Base-by-base conservation (phyloP, 2,888 invertebrate genomes). In the Bombyx huttoni region DNA sequence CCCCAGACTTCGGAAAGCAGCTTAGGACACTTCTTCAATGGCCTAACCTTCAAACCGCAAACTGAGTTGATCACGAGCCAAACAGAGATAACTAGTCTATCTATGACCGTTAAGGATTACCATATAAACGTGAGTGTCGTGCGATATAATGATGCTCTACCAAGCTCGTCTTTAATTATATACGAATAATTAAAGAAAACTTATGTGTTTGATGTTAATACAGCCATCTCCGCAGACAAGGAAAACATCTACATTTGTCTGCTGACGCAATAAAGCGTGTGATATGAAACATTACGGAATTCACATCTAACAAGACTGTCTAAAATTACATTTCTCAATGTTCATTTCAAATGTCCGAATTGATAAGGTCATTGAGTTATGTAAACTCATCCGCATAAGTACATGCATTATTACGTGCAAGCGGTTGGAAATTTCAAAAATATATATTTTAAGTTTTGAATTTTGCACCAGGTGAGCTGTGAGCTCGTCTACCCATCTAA, bases 291-390 rank as follows among this genome's bases (percentile, higher is more conserved):
- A 40, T 40, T 40, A 40, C 9, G 2, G 40, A 40, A 40, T 12
- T 40, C 40, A 40, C 40, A 40, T 10, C 40, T 40, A 40, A 40
- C 40, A 40, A 40, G 40, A 48, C 48, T 24, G 33, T 33, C 48
- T n/a, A 51, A 49, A 35, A 46, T 53, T 49, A 47, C 45, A 59
- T 78, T 81, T 72, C 73, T 58, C 65, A 80, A 78, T 58, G 54
- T 54, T 58, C 54, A 61, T 68, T 71, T 64, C 62, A 64, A 65
- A 68, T 68, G 66, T 67, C 64, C 64, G 57, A 59, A 61, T 55
- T 68, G 80, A 83, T 83, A 82, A 80, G 73, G 77, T 80, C 72
- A 75, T 62, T 57, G 62, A 67, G 73, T 82, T 77, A 80, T 77
- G 80, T 79, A 81, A 82, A 73, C 67, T 63, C 54, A 60, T 63